phyloP scores from a whole-genome alignment of 1,140 invertebrate species.

The Drosophila arizonae region DNA sequence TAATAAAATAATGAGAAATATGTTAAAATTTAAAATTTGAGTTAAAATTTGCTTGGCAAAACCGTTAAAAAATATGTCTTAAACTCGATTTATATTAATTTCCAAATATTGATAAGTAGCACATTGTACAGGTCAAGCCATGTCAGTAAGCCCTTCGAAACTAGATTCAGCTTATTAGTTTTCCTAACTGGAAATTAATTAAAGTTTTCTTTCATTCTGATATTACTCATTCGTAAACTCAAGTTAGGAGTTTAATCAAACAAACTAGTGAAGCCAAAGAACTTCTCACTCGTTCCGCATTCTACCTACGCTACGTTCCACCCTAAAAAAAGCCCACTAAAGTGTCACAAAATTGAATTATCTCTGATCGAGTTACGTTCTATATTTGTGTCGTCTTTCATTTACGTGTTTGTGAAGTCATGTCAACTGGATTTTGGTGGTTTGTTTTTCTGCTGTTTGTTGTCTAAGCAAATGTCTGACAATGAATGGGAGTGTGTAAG shows the following conservation, averaged over 20 bases:
- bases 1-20: too few species aligned
- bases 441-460: conserved; percentile 53
- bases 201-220: not conserved
- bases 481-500: conserved; percentile 59
- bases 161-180: not conserved
- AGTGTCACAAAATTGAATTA: conserved; percentile 27
- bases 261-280: conserved; percentile 4
- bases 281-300: not conserved
- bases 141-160: not conserved
- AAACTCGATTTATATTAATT: too few species aligned
- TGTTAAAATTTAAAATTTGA: too few species aligned
- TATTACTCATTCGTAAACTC: conserved; percentile 11
- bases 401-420: conserved; percentile 33
- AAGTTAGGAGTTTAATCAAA: not conserved
- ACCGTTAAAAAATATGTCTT: too few species aligned
- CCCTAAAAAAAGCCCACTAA: not conserved
- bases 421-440: conserved; percentile 45
- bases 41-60: too few species aligned
- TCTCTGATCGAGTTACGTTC: conserved; percentile 32
- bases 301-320: not conserved
- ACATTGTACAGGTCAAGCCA: not conserved
- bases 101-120: too few species aligned
- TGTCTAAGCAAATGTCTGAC: conserved; percentile 62
- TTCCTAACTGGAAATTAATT: not conserved
- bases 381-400: conserved; percentile 24